Evolutionary conservation across 1,140 invertebrate species (phyloP).

Genomic region (Drosophila yakuba): DNA sequence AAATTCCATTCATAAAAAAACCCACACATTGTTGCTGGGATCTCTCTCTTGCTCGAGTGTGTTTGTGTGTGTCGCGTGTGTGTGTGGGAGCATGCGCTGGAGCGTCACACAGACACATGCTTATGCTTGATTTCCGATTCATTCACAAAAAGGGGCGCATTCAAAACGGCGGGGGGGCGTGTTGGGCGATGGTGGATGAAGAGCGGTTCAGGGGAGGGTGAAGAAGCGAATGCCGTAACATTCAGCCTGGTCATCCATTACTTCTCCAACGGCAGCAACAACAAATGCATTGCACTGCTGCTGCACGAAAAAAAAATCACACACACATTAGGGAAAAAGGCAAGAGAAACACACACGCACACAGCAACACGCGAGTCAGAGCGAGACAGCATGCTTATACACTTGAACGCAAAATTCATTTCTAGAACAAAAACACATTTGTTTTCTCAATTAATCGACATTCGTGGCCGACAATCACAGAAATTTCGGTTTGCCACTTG

Average conservation of each 20-base stretch:
- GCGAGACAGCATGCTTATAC: conserved; percentile 50
- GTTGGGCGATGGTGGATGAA: conserved; percentile 17
- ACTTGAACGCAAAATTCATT: conserved; percentile 58
- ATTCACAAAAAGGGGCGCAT: conserved; percentile 79
- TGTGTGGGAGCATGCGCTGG: conserved; percentile 64
- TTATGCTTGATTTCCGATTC: conserved; percentile 49
- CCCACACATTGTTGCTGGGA: conserved; percentile 76
- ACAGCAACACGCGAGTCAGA: conserved; percentile 48
- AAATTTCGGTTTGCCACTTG: conserved; percentile 11
- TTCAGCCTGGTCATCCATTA: conserved; percentile 64
- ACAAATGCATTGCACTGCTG: conserved; percentile 56
- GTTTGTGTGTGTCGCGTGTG: conserved; percentile 63
- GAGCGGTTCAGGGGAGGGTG: conserved; percentile 1
- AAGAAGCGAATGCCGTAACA: conserved; percentile 68
- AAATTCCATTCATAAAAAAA: conserved; percentile 84
- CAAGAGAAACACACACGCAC: conserved; percentile 34
- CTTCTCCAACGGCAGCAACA: conserved; percentile 59
- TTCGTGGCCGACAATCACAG: background rate
- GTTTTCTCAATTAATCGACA: conserved; percentile 6
- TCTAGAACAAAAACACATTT: conserved; percentile 54
- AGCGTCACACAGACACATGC: conserved; percentile 52
- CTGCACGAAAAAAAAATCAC: conserved; percentile 54
- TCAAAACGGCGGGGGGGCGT: conserved; percentile 42
- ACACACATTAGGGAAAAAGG: conserved; percentile 34
- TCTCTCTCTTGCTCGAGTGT: conserved; percentile 36